These are phyloP conservation scores for Pagetopsis macropterus DNA, from an alignment of 2,797 vertebrate species.

Conservation along the genomic window DNA sequence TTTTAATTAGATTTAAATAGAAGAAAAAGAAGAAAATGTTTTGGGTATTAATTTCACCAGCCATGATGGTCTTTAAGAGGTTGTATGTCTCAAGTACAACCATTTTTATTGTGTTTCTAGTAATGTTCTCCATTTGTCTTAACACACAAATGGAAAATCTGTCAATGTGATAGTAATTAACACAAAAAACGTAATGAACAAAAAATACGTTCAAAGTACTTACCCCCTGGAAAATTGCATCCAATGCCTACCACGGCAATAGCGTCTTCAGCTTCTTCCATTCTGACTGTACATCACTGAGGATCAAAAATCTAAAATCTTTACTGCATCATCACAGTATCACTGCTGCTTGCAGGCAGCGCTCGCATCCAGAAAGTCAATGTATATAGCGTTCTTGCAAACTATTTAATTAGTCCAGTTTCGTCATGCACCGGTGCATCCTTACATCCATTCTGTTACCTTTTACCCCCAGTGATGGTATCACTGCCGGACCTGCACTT, in stretches of 20 bases:
- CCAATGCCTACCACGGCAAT: conserved; percentile 89
- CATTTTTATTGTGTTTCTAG: neutral
- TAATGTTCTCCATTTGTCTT: neutral
- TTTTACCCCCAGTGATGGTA: conserved; percentile 46
- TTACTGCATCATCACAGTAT: neutral
- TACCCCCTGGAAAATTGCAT: conserved; percentile 90
- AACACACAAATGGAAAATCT: neutral
- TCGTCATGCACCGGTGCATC: conserved; percentile 27
- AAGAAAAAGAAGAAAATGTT: too few species aligned
- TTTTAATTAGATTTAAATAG: too few species aligned
- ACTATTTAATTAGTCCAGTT: conserved; percentile 22
- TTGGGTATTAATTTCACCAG: neutral
- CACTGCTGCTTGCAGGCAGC: neutral
- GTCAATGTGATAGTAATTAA: neutral
- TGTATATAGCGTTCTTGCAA: neutral
- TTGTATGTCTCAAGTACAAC: neutral
- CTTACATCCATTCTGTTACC: conserved; percentile 38
- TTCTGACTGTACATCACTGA: conserved; percentile 50
- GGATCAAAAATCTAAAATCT: conserved; percentile 26
- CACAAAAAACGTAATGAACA: neutral
- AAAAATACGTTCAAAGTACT: conserved; percentile 11
- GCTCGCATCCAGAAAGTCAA: neutral
- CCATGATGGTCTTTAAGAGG: neutral
- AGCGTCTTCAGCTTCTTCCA: conserved; percentile 75
- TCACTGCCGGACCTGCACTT: conserved; percentile 32